These are phyloP conservation scores for Chirona hameri DNA, from an alignment of 2,888 invertebrate species.

Conservation along the genomic window DNA sequence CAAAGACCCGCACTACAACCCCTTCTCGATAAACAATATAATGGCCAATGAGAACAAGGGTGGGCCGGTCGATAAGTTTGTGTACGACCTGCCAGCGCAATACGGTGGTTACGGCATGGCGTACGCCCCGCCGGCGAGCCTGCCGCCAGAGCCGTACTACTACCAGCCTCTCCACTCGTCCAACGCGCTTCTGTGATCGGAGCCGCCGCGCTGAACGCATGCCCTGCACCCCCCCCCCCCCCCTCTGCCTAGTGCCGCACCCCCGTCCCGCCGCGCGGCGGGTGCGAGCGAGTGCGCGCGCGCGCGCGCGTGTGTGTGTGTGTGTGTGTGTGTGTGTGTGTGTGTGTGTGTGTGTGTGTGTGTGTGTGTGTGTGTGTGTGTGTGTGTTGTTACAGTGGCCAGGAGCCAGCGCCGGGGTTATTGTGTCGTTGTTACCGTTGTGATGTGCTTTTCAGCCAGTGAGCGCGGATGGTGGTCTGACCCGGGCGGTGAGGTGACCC, in stretches of 20 bases:
- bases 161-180: background rate
- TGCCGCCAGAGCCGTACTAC: constrained; percentile 28
- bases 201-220: background rate
- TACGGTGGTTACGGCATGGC: constrained; percentile 26
- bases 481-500: too few relatives aligned
- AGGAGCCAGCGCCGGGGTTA: background rate
- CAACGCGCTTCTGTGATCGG: constrained; percentile 2
- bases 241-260: background rate
- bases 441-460: background rate
- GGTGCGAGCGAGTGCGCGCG: background rate
- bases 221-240: too few relatives aligned
- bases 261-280: background rate
- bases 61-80: background rate
- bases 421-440: background rate
- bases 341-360: background rate
- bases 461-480: background rate
- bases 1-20: constrained; percentile 30
- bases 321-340: background rate
- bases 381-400: background rate
- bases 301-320: too few relatives aligned
- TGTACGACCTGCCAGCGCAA: constrained; percentile 25
- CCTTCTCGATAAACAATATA: constrained; percentile 29
- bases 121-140: constrained; percentile 9
- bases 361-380: background rate
- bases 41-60: constrained; percentile 13